Conservation (phyloP, 2,113 vertebrate species). For the Aegithalos caudatus region DNA sequence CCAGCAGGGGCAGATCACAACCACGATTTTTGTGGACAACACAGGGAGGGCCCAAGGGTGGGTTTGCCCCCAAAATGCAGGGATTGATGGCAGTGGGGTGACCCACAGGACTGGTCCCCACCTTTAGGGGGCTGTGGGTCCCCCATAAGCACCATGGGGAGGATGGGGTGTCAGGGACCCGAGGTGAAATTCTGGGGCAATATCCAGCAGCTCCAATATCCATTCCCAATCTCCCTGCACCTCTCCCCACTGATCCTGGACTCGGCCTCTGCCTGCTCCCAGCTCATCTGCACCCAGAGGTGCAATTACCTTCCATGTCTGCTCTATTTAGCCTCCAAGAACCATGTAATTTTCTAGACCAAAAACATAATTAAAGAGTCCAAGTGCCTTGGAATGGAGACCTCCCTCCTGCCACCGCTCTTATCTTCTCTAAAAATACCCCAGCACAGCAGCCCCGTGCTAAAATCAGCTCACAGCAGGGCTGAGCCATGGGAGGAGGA, state of each 20-base stretch:
- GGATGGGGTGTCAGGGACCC: fast-evolving
- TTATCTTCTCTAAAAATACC: constrained; percentile 32
- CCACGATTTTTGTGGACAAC: background rate
- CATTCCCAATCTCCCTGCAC: background rate
- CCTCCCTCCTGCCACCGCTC: background rate
- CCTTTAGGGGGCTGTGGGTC: fast-evolving
- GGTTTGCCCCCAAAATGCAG: background rate
- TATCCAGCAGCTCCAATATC: background rate
- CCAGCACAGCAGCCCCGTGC: fast-evolving
- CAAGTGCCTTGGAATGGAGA: background rate
- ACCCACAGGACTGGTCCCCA: background rate
- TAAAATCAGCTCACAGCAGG: background rate
- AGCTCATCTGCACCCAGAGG: background rate
- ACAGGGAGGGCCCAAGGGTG: background rate
- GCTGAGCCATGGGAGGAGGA: background rate
- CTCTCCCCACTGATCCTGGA: background rate
- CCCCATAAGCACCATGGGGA: background rate
- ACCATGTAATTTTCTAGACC: background rate
- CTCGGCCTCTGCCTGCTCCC: background rate
- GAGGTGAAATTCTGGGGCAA: fast-evolving
- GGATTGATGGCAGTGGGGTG: background rate
- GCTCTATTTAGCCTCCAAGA: background rate
- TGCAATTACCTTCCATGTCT: constrained; percentile 29
- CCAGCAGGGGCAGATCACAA: background rate
- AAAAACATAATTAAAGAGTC: constrained; percentile 18